These are phyloP conservation scores for Macrosteles quadrilineatus DNA, from an alignment of 1,140 invertebrate genomes.

Conservation along the genomic window DNA sequence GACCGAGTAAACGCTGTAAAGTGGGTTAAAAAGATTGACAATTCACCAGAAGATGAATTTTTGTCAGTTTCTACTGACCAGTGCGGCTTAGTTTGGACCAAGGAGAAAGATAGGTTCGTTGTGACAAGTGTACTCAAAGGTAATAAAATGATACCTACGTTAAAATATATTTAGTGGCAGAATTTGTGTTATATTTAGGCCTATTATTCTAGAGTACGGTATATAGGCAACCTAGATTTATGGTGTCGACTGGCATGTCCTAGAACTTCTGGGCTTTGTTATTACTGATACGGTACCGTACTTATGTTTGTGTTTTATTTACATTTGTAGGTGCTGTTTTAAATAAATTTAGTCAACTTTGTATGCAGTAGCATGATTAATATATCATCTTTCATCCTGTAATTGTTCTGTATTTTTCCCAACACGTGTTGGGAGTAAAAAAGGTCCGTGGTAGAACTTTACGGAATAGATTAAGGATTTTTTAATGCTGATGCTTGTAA, in stretches of 20 bases:
- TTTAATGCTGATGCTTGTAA: too few relatives aligned
- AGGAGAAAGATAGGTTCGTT: background rate
- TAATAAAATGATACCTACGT: background rate
- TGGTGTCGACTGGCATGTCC: background rate
- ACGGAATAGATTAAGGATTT: too few relatives aligned
- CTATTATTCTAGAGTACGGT: background rate
- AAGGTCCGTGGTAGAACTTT: too few relatives aligned
- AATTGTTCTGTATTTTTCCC: background rate
- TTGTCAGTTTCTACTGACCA: conserved; percentile 61
- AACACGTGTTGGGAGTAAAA: too few relatives aligned
- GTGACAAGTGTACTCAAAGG: conserved; percentile 38
- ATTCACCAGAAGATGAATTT: conserved; percentile 57
- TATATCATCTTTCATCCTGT: background rate
- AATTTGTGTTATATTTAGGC: background rate
- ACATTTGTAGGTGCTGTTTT: too few relatives aligned
- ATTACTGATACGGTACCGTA: background rate
- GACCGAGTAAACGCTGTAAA: conserved; percentile 71
- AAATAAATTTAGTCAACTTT: too few relatives aligned
- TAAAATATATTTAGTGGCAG: background rate
- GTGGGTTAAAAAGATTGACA: conserved; percentile 63
- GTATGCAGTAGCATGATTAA: too few relatives aligned
- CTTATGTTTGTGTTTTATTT: background rate
- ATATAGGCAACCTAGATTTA: background rate
- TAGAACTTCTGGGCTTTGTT: background rate
- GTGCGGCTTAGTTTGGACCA: conserved; percentile 15